A percentile compares a stretch with the other conserved stretches of the same genome.
phyloP scores from a whole-genome alignment of 1,140 invertebrate species.

The Semibalanus balanoides region DNA sequence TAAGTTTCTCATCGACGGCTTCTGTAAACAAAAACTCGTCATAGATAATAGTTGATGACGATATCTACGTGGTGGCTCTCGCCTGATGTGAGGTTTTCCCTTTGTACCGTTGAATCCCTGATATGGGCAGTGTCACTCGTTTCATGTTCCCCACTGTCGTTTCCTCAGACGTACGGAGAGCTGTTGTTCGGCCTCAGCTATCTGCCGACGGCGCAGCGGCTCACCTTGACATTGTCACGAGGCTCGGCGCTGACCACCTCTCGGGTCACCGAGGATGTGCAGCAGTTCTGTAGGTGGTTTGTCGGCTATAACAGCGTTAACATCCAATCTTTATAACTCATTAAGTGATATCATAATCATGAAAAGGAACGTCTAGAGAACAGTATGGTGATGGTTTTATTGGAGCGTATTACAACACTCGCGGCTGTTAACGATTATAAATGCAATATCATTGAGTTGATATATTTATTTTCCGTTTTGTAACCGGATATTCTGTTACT shows the following conservation, averaged over 20 bases:
- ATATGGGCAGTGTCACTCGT: no score
- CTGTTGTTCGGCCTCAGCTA: constrained; percentile 39
- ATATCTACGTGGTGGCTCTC: no score
- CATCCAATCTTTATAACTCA: neutral
- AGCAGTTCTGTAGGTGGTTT: constrained; percentile 34
- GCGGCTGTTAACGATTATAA: no score
- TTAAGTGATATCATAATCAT: neutral
- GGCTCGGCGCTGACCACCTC: constrained; percentile 33
- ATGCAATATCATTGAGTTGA: no score
- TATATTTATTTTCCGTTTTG: no score
- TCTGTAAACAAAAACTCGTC: no score
- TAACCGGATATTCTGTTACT: neutral
- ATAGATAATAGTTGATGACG: no score
- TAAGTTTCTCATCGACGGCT: no score
- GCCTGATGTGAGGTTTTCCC: no score
- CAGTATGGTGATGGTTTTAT: no score
- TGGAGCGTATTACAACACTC: no score
- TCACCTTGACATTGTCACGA: constrained; percentile 38
- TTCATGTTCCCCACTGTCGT: neutral
- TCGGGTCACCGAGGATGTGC: constrained; percentile 25
- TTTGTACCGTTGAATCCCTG: no score
- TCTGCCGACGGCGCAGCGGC: constrained; percentile 40
- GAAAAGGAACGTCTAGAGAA: neutral
- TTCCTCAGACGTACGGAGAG: constrained; percentile 27
- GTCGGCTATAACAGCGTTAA: neutral